A percentile compares a stretch with the other conserved stretches of the same genome.
Conservation (phyloP, 2,113 vertebrate genomes). For the Meriones unguiculatus region DNA sequence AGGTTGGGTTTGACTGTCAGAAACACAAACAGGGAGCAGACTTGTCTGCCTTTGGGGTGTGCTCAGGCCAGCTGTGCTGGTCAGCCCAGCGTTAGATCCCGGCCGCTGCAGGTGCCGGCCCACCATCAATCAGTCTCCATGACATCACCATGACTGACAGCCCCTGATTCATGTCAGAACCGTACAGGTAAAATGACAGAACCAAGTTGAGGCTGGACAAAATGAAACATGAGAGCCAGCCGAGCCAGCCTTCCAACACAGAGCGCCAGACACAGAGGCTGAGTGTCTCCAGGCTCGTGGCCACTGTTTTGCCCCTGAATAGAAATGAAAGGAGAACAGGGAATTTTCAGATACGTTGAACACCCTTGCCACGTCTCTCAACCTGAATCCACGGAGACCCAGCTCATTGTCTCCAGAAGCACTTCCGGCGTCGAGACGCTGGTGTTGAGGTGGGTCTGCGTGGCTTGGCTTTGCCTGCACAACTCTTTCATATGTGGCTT, state of each 20-base stretch:
- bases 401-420: not conserved
- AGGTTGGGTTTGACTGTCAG: not conserved
- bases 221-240: not conserved
- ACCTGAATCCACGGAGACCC: not conserved
- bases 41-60: not conserved
- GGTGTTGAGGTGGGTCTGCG: accelerated
- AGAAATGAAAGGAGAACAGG: not conserved
- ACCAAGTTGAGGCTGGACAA: not conserved
- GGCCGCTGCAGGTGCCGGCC: accelerated
- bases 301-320: not conserved
- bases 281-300: accelerated
- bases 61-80: accelerated
- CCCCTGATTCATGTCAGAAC: not conserved
- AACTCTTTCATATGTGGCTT: not conserved
- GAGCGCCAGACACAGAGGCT: not conserved
- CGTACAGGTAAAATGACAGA: not conserved
- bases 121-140: not conserved
- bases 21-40: not conserved
- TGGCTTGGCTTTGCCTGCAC: too few relatives aligned
- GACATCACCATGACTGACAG: not conserved
- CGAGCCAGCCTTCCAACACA: not conserved
- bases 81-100: not conserved
- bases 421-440: not conserved
- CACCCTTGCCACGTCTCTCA: not conserved
- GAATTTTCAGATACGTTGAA: not conserved